These are phyloP conservation scores for Columba janthina DNA, from an alignment of 2,113 vertebrate genomes.

Conservation along the genomic window DNA sequence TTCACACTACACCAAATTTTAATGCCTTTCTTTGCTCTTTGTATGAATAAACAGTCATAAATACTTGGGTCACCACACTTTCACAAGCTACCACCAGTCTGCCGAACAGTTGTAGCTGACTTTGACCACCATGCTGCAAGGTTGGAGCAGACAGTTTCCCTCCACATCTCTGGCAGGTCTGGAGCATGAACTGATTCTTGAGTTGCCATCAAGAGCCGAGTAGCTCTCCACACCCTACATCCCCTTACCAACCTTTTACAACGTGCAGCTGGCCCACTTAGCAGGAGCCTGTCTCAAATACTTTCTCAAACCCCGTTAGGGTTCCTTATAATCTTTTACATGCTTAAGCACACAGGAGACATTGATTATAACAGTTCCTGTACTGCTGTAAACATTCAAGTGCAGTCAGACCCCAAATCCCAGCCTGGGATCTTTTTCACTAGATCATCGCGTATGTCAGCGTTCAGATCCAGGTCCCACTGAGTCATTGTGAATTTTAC, in stretches of 20 bases:
- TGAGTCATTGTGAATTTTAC: not conserved
- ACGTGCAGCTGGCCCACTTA: not conserved
- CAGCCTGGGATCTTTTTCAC: not conserved
- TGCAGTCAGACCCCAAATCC: not conserved
- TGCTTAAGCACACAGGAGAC: not conserved
- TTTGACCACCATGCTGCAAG: not conserved
- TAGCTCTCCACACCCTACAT: not conserved
- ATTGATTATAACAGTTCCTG: not conserved
- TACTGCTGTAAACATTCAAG: not conserved
- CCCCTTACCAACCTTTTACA: not conserved
- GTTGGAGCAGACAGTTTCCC: not conserved
- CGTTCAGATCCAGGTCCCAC: accelerated
- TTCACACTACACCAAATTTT: not conserved
- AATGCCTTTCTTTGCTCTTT: not conserved
- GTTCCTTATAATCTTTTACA: not conserved
- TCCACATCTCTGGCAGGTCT: not conserved
- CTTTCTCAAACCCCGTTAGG: not conserved
- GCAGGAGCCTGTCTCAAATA: not conserved
- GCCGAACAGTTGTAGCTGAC: not conserved
- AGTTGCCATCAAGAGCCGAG: accelerated
- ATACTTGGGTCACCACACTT: not conserved
- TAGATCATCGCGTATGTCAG: not conserved
- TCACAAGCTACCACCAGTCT: not conserved
- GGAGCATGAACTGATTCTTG: not conserved
- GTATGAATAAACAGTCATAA: not conserved